Conservation (phyloP, 2,113 vertebrate species). For the Tenebrosternarchus preto region DNA sequence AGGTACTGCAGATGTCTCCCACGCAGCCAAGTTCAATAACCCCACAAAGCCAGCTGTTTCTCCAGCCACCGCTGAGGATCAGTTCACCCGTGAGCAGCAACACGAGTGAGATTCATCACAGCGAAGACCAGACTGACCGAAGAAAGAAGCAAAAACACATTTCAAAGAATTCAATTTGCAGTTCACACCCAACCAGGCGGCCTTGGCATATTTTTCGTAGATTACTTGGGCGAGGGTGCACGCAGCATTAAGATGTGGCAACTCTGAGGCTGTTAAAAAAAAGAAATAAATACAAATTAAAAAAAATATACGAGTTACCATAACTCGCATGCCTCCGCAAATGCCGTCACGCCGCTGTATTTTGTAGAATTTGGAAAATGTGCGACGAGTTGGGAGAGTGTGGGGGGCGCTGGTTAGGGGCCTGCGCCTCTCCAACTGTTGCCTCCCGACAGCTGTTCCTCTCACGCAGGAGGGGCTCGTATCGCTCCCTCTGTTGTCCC, state of each 20-base stretch:
- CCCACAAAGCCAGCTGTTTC: slow-evolving; percentile 46
- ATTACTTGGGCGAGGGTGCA: background rate
- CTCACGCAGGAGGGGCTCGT: slow-evolving; percentile 59
- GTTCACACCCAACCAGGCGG: slow-evolving; percentile 10
- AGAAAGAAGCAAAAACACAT: slow-evolving; percentile 16
- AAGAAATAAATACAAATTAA: no score
- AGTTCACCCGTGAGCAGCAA: slow-evolving; percentile 36
- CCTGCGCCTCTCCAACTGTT: slow-evolving; percentile 30
- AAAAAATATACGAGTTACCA: no score
- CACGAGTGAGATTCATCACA: slow-evolving; percentile 31
- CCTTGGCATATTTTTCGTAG: slow-evolving; percentile 4
- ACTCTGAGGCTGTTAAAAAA: background rate
- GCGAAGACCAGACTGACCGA: slow-evolving; percentile 21
- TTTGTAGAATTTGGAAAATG: slow-evolving; percentile 46
- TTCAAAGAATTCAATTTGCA: slow-evolving; percentile 34
- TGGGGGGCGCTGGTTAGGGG: slow-evolving; percentile 9
- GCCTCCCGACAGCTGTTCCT: slow-evolving; percentile 66
- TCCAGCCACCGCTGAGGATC: slow-evolving; percentile 40
- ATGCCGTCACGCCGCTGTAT: slow-evolving; percentile 27
- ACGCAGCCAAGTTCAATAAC: slow-evolving; percentile 50
- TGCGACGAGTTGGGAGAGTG: background rate
- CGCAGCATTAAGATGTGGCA: slow-evolving; percentile 8
- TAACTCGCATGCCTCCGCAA: slow-evolving; percentile 4
- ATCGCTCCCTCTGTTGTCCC: slow-evolving; percentile 12
- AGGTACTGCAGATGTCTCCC: slow-evolving; percentile 33